Base-by-base conservation (phyloP, 53 echinoderm and acorn worm species). In the Echinarachnius parma region DNA sequence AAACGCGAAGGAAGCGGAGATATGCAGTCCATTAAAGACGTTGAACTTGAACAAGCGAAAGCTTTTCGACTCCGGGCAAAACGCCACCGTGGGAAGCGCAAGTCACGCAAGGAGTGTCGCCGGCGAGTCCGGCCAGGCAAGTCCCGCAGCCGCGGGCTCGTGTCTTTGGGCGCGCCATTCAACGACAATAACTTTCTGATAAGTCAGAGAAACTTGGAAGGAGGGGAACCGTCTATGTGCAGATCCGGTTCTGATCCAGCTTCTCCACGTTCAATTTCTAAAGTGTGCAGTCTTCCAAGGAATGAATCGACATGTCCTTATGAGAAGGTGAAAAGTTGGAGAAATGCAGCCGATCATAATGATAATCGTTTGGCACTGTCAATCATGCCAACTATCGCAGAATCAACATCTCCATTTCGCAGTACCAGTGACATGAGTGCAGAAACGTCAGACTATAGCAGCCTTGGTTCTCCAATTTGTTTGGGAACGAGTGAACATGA, bases 131-230 rank as follows among this genome's bases (percentile, higher is more conserved):
- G 74, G 45, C 56, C 74, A 56, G 74, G 74, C 15, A 72, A 21
- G 44, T 72, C 74, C 2, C 74, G 74, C n/a, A 27, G 20, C 4
- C 10, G 20, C 4, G 35, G 74, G 16, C 39, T 39, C 55, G 33
- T 7, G 24, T 2, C 25, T 25, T 66, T 81, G 14, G 82, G 81
- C 13, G 87, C 87, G 4, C 87, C 87, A 32, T 27, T 81, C 28
- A 87, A 87, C 57, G 71, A 87, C 63, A 87, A 87, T 48, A 82
- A 81, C 33, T 87, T 60, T 57, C 48, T 87, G 34, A 77, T 87
- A 33, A 87, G 71, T 42, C 87, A 87, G 54, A 52, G 54, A 33
- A 13, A 13, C 18, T 18, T 39, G 66, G 21, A 16, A n/a, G 19
- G 16, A n/a, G 15, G 48, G 33, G 4, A 16, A 31, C 4, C 25